Conservation (phyloP, 2,797 vertebrate species). For the Betta splendens region DNA sequence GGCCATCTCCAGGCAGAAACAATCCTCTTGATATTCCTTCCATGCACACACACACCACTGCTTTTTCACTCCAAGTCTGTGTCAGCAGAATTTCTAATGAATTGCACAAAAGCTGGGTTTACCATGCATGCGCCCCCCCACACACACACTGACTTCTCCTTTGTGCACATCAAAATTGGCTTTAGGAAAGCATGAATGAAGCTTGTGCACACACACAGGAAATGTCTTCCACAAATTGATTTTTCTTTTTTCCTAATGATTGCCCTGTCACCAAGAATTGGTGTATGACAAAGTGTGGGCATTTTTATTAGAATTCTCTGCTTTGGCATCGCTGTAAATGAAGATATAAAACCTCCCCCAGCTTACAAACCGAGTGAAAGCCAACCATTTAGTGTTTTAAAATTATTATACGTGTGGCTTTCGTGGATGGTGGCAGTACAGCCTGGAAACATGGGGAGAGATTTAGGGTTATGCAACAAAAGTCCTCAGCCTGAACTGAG, state of each 20-base stretch:
- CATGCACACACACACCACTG: slow-evolving; percentile 51
- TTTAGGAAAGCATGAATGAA: slow-evolving; percentile 50
- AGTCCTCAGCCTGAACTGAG: not conserved
- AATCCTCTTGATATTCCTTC: slow-evolving; percentile 69
- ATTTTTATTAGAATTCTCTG: slow-evolving; percentile 28
- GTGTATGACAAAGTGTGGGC: slow-evolving; percentile 18
- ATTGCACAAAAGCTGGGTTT: slow-evolving; percentile 65
- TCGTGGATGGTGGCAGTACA: not conserved
- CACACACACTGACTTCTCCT: slow-evolving; percentile 36
- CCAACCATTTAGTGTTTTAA: not conserved
- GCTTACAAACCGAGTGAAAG: not conserved
- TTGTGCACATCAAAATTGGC: slow-evolving; percentile 40
- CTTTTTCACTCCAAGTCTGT: slow-evolving; percentile 64
- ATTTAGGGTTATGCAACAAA: not conserved
- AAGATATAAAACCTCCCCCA: slow-evolving; percentile 2
- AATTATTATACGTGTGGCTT: not conserved
- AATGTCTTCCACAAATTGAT: slow-evolving; percentile 47
- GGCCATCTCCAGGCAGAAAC: slow-evolving; percentile 55
- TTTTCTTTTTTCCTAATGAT: slow-evolving; percentile 49
- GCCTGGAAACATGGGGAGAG: not conserved
- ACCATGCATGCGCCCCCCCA: slow-evolving; percentile 55
- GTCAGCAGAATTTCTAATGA: slow-evolving; percentile 82
- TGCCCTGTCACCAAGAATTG: slow-evolving; percentile 28
- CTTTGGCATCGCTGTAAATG: slow-evolving; percentile 21
- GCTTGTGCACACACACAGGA: slow-evolving; percentile 15